A percentile compares a stretch with the other conserved stretches of the same genome.
These are phyloP conservation scores for Girardinus metallicus DNA, from an alignment of 2,797 vertebrate genomes.

Conservation along the genomic window DNA sequence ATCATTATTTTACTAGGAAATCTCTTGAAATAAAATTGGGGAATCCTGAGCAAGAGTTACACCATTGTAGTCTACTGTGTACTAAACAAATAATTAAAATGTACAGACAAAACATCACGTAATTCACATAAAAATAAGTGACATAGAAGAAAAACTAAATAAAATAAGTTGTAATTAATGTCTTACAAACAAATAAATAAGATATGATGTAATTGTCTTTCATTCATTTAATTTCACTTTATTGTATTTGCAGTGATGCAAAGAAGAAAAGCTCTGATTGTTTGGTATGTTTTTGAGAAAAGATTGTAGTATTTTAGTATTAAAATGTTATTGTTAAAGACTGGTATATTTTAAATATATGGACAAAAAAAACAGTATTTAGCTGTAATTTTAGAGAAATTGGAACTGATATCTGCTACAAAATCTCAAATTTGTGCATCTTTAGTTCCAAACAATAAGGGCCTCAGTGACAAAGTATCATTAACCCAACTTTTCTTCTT, in stretches of 20 bases:
- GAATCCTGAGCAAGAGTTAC: neutral
- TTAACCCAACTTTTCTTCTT: conserved; percentile 32
- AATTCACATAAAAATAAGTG: neutral
- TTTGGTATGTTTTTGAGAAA: neutral
- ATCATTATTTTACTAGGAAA: neutral
- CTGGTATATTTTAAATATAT: neutral
- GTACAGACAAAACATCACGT: neutral
- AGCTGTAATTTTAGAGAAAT: neutral
- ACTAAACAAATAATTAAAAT: neutral
- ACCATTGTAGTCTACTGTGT: neutral
- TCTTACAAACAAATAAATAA: neutral
- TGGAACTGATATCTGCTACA: neutral
- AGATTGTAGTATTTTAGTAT: neutral
- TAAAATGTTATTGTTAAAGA: neutral
- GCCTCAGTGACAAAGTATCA: conserved; percentile 21
- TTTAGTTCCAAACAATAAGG: neutral
- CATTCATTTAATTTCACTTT: neutral
- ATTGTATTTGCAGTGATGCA: neutral
- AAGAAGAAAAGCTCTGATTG: neutral
- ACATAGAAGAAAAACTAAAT: neutral
- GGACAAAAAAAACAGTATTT: neutral
- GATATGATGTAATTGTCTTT: neutral
- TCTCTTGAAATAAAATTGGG: neutral
- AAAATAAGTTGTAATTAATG: neutral
- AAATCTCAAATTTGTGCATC: neutral